Evolutionary conservation across 2,113 vertebrate species (phyloP), one percentile per base, ranked within the genome.

Genomic region (Poicephalus meyeri): DNA sequence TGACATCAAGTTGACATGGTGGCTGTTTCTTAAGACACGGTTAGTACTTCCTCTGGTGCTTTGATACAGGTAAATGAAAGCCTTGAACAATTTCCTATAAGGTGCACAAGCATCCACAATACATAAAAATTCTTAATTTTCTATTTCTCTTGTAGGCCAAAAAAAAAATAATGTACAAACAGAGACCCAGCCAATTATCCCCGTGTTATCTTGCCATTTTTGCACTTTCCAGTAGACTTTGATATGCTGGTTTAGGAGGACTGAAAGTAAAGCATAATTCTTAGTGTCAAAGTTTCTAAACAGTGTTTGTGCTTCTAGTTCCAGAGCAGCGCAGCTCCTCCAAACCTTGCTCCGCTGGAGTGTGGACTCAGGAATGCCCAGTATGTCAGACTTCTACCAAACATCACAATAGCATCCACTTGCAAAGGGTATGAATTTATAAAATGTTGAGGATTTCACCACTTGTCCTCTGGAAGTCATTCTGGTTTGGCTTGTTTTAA

Each of bases 91-190:
- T 80, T 47, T 84, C 25, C 65, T 94, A 63, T 83, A 92, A 96
- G 89, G 93, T 96, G 76, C 95, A 94, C 49, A 92, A 80, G 46
- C 72, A 94, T 96, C 85, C 93, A 95, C 28, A 21, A 91, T 72
- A 94, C 76, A 76, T 37, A 94, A 86, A 76, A 26, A 1, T 5
- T 39, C 77, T 72, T 50, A 58, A 46, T 46, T 66, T 61, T 80
- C 58, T 82, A 61, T 79, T 97, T 89, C 73, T 95, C 56, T 39
- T 74, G 66, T 90, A 89, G 33, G 86, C 47, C 26, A 70, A 74
- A 60, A 89, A 88, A 89, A 66, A 70, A 16, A 71, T 41, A 53
- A 73, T 55, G 37, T 3, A 73, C 8, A 74, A 52, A 78, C 14
- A 78, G 66, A 60, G 56, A 66, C 82, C 61, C 71, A 73, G 39